Percentiles rank a stretch among this genome's conserved stretches.
phyloP scores from a whole-genome alignment of 1,140 invertebrate genomes.

The Thaumetopoea pityocampa region DNA sequence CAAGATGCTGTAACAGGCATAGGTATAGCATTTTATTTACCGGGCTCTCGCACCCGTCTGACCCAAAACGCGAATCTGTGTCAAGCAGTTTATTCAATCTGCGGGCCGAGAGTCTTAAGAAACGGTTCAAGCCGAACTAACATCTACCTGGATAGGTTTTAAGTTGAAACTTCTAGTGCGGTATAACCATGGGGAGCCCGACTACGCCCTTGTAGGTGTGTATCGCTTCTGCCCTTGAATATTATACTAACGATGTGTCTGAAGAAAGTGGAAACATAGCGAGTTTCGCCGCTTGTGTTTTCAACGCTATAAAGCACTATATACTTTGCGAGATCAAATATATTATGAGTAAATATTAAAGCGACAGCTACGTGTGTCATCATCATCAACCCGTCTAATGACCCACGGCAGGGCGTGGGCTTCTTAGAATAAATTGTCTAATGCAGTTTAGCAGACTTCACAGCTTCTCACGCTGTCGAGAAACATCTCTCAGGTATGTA shows the following conservation, averaged over 20 bases:
- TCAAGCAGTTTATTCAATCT: constrained; percentile 76
- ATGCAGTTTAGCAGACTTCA: no score
- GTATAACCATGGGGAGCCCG: constrained; percentile 20
- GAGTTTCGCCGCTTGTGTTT: constrained; percentile 8
- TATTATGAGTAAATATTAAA: no score
- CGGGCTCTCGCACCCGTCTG: constrained; percentile 53
- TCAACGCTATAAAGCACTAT: neutral
- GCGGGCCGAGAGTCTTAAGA: constrained; percentile 38
- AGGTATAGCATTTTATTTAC: constrained; percentile 55
- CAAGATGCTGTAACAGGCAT: constrained; percentile 52
- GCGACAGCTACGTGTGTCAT: no score
- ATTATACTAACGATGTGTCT: constrained; percentile 43
- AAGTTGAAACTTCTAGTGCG: constrained; percentile 18
- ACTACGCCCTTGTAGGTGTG: constrained; percentile 43
- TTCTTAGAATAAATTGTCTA: no score
- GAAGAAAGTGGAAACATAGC: constrained; percentile 26
- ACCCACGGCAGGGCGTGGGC: no score
- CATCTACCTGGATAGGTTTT: constrained; percentile 16
- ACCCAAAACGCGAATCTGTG: constrained; percentile 71
- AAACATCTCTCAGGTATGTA: no score
- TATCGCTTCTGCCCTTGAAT: constrained; percentile 56
- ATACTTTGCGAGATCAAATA: no score
- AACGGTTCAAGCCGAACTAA: constrained; percentile 23
- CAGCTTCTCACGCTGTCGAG: no score
- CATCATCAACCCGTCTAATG: no score